phyloP scores from a whole-genome alignment of 2,113 vertebrate species.

The Noctilio leporinus region DNA sequence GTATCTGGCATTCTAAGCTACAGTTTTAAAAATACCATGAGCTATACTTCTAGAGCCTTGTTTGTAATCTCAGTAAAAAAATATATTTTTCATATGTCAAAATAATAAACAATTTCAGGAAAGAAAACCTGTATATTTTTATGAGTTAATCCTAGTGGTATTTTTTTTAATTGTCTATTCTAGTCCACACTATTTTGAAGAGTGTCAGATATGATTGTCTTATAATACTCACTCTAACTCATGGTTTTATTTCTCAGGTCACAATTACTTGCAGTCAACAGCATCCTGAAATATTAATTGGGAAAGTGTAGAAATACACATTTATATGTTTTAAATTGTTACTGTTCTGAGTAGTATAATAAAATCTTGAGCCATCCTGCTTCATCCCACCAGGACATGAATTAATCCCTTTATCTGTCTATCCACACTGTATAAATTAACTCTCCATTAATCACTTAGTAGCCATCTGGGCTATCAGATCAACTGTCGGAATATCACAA shows the following conservation, averaged over 20 bases:
- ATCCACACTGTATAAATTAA: not conserved
- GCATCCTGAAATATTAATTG: not conserved
- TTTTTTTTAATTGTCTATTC: not conserved
- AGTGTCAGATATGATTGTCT: not conserved
- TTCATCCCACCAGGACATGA: not conserved
- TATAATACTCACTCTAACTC: not conserved
- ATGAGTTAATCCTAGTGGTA: not conserved
- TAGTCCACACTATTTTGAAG: constrained; percentile 9
- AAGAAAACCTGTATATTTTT: not conserved
- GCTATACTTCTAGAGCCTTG: not conserved
- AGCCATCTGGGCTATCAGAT: not conserved
- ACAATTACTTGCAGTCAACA: not conserved
- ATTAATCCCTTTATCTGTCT: not conserved
- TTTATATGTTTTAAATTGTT: not conserved
- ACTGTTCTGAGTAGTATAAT: not conserved
- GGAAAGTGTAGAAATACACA: not conserved
- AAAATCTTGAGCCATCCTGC: not conserved
- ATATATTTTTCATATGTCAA: not conserved
- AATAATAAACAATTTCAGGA: not conserved
- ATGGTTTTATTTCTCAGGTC: not conserved
- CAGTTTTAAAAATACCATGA: not conserved
- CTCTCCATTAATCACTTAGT: not conserved
- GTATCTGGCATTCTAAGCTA: not conserved
- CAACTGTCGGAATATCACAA: not conserved
- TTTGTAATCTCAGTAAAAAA: not conserved